Percentiles rank a stretch among this genome's conserved stretches.
phyloP scores from a whole-genome alignment of 2,113 vertebrate genomes.

The Symphodus melops region DNA sequence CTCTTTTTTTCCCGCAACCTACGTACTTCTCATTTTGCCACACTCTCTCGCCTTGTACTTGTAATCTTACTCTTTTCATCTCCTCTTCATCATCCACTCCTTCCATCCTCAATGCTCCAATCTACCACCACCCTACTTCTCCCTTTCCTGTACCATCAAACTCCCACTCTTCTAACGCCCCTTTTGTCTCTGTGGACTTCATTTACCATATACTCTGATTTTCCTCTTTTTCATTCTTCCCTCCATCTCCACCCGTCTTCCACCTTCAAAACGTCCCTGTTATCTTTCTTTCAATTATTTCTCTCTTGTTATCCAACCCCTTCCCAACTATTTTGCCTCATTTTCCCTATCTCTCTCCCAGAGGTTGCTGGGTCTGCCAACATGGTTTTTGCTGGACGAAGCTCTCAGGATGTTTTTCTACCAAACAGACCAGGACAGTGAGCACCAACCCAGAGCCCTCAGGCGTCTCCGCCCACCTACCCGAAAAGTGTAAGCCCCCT shows the following conservation, averaged over 20 bases:
- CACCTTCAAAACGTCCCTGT: background rate
- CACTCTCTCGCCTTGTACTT: constrained; percentile 47
- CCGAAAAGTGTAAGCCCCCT: constrained; percentile 81
- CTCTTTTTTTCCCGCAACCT: constrained; percentile 51
- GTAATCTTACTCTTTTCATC: constrained; percentile 36
- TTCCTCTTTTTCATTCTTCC: background rate
- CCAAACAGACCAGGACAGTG: constrained; percentile 86
- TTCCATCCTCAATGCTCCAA: constrained; percentile 1
- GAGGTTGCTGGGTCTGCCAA: constrained; percentile 87
- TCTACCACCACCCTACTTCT: constrained; percentile 27
- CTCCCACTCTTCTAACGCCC: constrained; percentile 19
- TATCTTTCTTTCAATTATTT: background rate
- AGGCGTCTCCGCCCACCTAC: constrained; percentile 90
- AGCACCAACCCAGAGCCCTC: constrained; percentile 88
- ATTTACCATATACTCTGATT: background rate
- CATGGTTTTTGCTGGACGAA: constrained; percentile 90
- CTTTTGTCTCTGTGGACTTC: background rate
- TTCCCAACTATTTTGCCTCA: background rate
- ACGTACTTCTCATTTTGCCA: constrained; percentile 52
- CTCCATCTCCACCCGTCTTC: background rate
- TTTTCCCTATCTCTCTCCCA: constrained; percentile 37
- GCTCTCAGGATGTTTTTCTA: constrained; percentile 93
- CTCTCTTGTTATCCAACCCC: constrained; percentile 6
- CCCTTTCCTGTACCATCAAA: constrained; percentile 26
- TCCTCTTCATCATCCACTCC: constrained; percentile 33